Evolutionary conservation across 2,888 invertebrate genomes (phyloP).

Genomic region (Eupelmus urozonus): DNA sequence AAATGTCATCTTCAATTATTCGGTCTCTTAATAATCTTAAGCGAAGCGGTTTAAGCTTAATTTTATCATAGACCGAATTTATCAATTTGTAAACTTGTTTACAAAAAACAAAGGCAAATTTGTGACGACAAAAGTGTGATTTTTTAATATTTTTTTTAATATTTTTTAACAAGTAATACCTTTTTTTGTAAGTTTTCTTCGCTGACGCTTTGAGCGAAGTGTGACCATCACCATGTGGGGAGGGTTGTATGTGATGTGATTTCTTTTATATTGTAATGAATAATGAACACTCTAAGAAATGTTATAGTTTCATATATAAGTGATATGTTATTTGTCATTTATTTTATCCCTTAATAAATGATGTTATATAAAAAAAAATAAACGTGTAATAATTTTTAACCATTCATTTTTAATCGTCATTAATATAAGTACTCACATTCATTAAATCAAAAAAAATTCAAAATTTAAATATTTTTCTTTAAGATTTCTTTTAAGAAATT

Average conservation of each 20-base stretch:
- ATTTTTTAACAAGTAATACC: slow-evolving; percentile 55
- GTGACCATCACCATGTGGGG: slow-evolving; percentile 62
- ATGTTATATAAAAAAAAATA: slow-evolving; percentile 74
- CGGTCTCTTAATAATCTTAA: slow-evolving; percentile 71
- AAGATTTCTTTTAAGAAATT: not conserved
- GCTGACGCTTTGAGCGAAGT: slow-evolving; percentile 59
- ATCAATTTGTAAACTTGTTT: not conserved
- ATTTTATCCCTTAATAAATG: slow-evolving; percentile 77
- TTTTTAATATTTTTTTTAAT: slow-evolving; percentile 59
- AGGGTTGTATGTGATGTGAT: slow-evolving; percentile 77
- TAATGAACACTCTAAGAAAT: slow-evolving; percentile 77
- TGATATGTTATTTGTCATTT: slow-evolving; percentile 78
- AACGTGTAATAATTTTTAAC: too few relatives aligned
- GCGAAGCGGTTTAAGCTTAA: slow-evolving; percentile 73
- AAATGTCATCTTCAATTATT: slow-evolving; percentile 57
- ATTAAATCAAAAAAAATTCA: too few relatives aligned
- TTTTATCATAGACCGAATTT: slow-evolving; percentile 67
- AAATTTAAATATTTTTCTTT: too few relatives aligned
- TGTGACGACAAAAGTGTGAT: slow-evolving; percentile 48
- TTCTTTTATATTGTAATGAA: slow-evolving; percentile 77
- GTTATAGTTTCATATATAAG: slow-evolving; percentile 78
- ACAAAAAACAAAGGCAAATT: not conserved
- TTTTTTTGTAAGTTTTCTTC: slow-evolving; percentile 58
- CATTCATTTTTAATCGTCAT: too few relatives aligned
- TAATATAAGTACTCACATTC: too few relatives aligned